Base-by-base conservation (phyloP, 2,888 invertebrate genomes). In the Neoascia interrupta region DNA sequence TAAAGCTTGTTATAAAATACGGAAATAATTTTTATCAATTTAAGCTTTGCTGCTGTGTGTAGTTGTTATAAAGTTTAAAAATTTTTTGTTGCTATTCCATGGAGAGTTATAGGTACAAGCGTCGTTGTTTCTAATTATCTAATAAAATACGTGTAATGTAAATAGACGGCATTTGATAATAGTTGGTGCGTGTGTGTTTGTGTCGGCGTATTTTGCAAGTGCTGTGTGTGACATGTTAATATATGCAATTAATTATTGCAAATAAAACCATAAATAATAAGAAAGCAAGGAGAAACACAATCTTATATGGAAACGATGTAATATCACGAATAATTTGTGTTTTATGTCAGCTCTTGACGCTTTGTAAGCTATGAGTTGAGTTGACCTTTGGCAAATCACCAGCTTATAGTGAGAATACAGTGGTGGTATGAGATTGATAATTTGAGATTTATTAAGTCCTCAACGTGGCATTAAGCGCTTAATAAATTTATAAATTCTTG, bases 171-270 rank as follows among this genome's bases (percentile, higher is more conserved):
- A 61, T 56, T 79, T 61, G 73, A 68, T 79, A 72, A 79, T 79
- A 73, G 51, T 73, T 19, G 37, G 39, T 45, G 54, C 31, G 49
- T 54, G 64, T 53, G 72, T 64, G 28, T 68, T 49, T 66, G 60
- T 60, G 60, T 66, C 1, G 10, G 51, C 11, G 37, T 5, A 3
- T n/a, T n/a, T 3, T 31, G 31, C 8, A 31, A 31, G 8, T n/a
- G 31, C n/a, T 2, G 31, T 31, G n/a, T 18, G 34, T 61, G 66
- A 21, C 45, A 31, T 58, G 63, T 60, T 66, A 76, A 66, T 73
- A 68, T 68, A 66, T 73, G 61, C 66, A 73, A 68, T 73, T 73
- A 79, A 79, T 79, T 60, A 73, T 73, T 61, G 66, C 61, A 61
- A 73, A 66, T 64, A 60, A 70, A 76, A 64, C 58, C 45, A 58